Conservation (phyloP, 2,797 vertebrate species). For the Erethizon dorsatum region DNA sequence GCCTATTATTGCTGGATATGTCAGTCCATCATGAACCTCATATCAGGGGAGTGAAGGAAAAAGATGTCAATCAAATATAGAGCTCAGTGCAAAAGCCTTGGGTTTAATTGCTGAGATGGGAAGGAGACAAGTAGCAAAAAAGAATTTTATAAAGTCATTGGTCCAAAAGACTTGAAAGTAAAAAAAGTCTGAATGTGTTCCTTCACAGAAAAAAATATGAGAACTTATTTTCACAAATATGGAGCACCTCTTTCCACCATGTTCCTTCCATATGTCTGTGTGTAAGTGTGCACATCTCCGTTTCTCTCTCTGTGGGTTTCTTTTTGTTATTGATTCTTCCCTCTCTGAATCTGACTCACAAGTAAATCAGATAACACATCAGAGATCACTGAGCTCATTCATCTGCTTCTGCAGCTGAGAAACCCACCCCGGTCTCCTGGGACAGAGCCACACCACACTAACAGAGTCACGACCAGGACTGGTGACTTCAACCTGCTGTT, state of each 20-base stretch:
- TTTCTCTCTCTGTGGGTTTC: too few relatives aligned
- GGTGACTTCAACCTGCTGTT: background rate
- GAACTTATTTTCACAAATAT: background rate
- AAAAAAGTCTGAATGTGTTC: background rate
- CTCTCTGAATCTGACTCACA: background rate
- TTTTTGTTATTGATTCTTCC: background rate
- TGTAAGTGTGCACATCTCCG: too few relatives aligned
- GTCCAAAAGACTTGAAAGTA: background rate
- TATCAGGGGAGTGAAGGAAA: background rate
- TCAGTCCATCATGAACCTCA: background rate
- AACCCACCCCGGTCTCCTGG: accelerated
- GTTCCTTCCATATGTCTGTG: too few relatives aligned
- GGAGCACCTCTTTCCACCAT: accelerated
- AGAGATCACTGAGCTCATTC: background rate
- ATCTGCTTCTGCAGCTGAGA: background rate
- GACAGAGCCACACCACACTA: too few relatives aligned
- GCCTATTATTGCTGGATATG: too few relatives aligned
- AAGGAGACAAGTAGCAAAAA: too few relatives aligned
- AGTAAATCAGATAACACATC: background rate
- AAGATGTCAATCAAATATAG: background rate
- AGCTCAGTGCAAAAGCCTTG: background rate
- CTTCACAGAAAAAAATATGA: background rate
- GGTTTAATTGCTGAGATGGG: background rate
- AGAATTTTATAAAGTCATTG: background rate
- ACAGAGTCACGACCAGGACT: background rate